A percentile compares a stretch with the other conserved stretches of the same genome.
phyloP scores from a whole-genome alignment of 2,797 vertebrate species.

The Diglossa cyanea region DNA sequence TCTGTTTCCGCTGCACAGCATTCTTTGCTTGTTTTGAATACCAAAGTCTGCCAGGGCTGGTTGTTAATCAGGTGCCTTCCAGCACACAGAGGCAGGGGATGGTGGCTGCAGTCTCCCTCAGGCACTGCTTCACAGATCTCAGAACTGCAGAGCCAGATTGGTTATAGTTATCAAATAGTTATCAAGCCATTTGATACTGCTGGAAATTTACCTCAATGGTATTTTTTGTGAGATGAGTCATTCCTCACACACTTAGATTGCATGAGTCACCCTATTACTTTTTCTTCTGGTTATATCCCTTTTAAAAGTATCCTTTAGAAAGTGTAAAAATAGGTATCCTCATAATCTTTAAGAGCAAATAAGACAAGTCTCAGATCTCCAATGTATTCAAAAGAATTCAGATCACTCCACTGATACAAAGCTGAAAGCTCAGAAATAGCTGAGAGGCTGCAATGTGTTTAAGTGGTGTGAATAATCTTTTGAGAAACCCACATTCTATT shows the following conservation, averaged over 20 bases:
- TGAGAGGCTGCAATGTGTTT: neutral
- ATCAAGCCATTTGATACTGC: neutral
- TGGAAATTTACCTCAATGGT: neutral
- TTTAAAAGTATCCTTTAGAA: neutral
- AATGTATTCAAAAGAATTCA: neutral
- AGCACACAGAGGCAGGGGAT: neutral
- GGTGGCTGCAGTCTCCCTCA: neutral
- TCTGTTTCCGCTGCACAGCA: neutral
- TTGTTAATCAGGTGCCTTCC: neutral
- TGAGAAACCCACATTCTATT: neutral
- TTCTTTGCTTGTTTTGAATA: neutral
- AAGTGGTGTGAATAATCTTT: neutral
- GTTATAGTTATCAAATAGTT: neutral
- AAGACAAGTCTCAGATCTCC: neutral
- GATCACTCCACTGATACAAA: neutral
- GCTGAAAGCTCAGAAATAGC: neutral
- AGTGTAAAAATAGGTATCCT: neutral
- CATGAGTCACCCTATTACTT: neutral
- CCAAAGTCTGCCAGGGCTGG: neutral
- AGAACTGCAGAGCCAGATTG: neutral
- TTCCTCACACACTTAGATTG: neutral
- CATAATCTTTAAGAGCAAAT: neutral
- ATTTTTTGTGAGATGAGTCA: neutral
- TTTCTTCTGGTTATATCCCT: neutral
- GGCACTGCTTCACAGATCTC: neutral